Conservation (phyloP, 2,113 vertebrate genomes). For the Mesoclemmys tuberculata region DNA sequence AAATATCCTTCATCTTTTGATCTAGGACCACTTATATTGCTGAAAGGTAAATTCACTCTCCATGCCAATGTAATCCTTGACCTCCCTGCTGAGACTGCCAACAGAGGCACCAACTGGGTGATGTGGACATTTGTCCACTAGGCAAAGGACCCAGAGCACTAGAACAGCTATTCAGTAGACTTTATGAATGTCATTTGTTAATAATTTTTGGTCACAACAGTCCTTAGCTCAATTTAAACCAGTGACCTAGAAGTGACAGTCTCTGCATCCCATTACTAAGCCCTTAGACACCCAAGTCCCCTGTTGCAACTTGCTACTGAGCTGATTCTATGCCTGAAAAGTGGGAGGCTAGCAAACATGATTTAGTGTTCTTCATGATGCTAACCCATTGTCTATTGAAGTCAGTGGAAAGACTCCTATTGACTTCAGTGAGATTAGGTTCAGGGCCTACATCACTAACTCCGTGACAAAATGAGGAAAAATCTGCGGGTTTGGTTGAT, state of each 20-base stretch:
- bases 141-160: conserved; percentile 10
- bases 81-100: conserved; percentile 58
- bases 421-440: background rate
- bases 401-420: background rate
- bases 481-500: background rate
- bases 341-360: background rate
- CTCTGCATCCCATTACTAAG: background rate
- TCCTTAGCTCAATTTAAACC: conserved; percentile 27
- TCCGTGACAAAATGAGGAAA: background rate
- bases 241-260: background rate
- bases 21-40: conserved; percentile 62
- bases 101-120: conserved; percentile 56
- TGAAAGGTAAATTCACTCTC: conserved; percentile 46
- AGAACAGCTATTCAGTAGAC: conserved; percentile 61
- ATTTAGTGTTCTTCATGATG: background rate
- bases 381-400: background rate
- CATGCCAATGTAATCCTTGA: conserved; percentile 13
- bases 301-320: background rate
- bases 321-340: background rate
- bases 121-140: conserved; percentile 44
- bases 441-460: background rate
- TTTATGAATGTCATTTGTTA: conserved; percentile 45
- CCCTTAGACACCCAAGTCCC: background rate
- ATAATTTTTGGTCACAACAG: conserved; percentile 29
- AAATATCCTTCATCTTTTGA: conserved; percentile 67